phyloP scores from a whole-genome alignment of 2,113 vertebrate species.

The Perognathus longimembris region DNA sequence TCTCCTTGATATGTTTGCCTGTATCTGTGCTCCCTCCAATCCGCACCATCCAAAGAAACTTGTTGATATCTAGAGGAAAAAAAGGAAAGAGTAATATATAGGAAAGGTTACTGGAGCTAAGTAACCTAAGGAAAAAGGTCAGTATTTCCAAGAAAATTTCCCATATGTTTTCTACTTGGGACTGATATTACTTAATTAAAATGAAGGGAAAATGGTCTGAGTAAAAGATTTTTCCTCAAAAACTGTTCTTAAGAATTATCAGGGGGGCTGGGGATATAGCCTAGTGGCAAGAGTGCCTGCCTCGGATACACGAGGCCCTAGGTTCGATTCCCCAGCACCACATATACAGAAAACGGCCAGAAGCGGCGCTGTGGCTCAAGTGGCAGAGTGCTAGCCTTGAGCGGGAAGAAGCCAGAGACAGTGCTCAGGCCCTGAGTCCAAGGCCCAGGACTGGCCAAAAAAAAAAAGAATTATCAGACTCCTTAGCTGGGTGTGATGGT shows the following conservation, averaged over 20 bases:
- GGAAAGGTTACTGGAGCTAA: background rate
- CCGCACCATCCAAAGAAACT: conserved; percentile 99
- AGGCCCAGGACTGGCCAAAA: no score
- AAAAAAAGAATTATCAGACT: no score
- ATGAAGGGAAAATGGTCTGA: background rate
- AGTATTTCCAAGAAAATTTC: conserved; percentile 51
- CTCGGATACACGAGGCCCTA: no score
- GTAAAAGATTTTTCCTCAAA: conserved; percentile 8
- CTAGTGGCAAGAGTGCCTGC: no score
- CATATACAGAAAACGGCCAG: no score
- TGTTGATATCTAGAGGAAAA: conserved; percentile 93
- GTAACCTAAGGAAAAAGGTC: conserved; percentile 18
- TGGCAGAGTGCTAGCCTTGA: no score
- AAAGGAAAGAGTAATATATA: background rate
- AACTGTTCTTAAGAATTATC: conserved; percentile 31
- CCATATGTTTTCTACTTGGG: background rate
- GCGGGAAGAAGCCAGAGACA: no score
- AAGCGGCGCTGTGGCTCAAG: no score
- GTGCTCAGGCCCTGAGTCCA: no score
- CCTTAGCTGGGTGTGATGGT: no score
- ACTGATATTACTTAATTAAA: conserved; percentile 23
- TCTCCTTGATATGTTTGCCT: conserved; percentile 97
- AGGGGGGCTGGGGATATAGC: no score
- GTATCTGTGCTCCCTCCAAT: conserved; percentile 99
- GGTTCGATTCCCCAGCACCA: no score